Conservation (phyloP, 2,113 vertebrate species). For the Colaptes auratus region DNA sequence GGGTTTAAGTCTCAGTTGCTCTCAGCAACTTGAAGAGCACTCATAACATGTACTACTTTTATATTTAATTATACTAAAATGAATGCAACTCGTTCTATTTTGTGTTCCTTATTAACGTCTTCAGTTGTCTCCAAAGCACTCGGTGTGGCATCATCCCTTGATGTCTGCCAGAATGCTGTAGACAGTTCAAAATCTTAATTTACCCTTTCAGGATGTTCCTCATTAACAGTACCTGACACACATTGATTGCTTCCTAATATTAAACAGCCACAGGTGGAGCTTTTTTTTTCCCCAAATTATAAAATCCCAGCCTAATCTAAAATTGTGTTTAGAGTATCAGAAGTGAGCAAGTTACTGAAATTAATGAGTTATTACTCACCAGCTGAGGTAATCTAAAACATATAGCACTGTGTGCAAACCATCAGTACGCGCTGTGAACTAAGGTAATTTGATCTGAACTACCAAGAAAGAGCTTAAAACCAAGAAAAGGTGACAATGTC, state of each 20-base stretch:
- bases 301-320: background rate
- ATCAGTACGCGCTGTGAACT: background rate
- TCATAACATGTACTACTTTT: background rate
- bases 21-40: background rate
- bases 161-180: background rate
- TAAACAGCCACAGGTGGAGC: background rate
- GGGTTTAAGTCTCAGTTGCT: background rate
- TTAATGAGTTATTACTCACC: background rate
- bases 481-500: background rate
- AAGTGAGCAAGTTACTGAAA: background rate
- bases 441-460: background rate
- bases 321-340: background rate
- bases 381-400: background rate
- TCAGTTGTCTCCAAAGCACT: background rate
- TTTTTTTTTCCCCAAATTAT: background rate
- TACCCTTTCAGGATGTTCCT: background rate
- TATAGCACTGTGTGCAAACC: background rate
- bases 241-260: background rate
- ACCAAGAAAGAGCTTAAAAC: background rate
- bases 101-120: background rate
- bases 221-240: background rate
- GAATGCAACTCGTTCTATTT: background rate
- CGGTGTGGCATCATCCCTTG: background rate
- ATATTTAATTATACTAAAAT: background rate
- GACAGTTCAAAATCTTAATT: background rate